Conservation (phyloP, 2,797 vertebrate species). For the Pelodytes ibericus region DNA sequence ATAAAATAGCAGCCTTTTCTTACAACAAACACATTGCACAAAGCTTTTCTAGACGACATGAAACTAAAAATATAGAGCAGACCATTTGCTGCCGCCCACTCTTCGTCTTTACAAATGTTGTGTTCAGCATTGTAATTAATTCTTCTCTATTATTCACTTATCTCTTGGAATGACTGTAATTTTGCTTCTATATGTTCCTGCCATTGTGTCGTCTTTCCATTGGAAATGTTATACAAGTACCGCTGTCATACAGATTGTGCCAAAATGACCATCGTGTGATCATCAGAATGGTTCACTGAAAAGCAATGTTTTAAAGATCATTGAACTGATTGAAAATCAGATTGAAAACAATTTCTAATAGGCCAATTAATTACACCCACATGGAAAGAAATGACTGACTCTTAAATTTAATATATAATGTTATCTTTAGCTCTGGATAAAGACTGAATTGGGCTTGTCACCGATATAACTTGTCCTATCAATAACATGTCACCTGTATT, state of each 20-base stretch:
- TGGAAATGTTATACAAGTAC: background rate
- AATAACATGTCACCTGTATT: too few species aligned
- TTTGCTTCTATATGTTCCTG: constrained; percentile 35
- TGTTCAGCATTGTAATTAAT: constrained; percentile 49
- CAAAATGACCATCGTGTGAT: too few species aligned
- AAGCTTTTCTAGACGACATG: constrained; percentile 16
- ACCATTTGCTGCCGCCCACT: constrained; percentile 48
- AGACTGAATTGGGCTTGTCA: too few species aligned
- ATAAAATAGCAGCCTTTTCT: constrained; percentile 30
- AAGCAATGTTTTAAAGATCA: too few species aligned
- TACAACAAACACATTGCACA: constrained; percentile 13
- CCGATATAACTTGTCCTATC: too few species aligned
- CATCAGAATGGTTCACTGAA: too few species aligned
- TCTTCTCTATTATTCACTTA: constrained; percentile 46
- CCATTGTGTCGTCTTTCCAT: constrained; percentile 6
- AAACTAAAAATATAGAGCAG: constrained; percentile 36
- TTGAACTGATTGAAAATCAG: too few species aligned
- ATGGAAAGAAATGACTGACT: too few species aligned
- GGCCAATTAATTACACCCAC: too few species aligned
- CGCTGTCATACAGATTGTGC: background rate
- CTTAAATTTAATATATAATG: too few species aligned
- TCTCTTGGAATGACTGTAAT: constrained; percentile 39
- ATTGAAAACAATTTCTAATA: too few species aligned
- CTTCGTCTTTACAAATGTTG: constrained; percentile 36
- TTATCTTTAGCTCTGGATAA: too few species aligned